Base-by-base conservation (phyloP, 2,888 invertebrate genomes). In the Caenorhabditis macrosperma region DNA sequence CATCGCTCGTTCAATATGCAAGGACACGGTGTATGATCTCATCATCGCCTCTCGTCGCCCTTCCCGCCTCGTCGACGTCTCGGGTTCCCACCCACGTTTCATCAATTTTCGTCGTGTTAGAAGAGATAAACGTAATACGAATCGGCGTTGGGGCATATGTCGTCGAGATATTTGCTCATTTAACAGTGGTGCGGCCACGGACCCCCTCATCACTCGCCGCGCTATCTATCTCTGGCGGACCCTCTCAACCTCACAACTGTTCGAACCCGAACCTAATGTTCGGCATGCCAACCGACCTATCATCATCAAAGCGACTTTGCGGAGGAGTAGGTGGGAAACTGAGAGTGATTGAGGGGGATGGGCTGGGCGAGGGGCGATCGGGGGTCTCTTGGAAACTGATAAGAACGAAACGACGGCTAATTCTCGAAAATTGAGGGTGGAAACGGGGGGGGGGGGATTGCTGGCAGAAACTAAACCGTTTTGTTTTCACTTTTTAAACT, bases 81-180 rank as follows among this genome's bases (percentile, higher is more conserved):
- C 17, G 28, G 30, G 35, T 55, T 44, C 72, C 63, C 63, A 57
- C 55, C 74, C 74, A 64, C 74, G 64, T 64, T 59, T 64, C 64
- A 50, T 64, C 74, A 74, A 64, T 59, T 74, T 57, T 44, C 55
- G 4, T 72, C 59, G 48, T 74, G 64, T 64, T 64, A 63, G 57
- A 72, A 61, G 72, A 61, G 63, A 71, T 61, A 71, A 72, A 63
- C 72, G 74, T 64, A 74, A 74, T 74, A 59, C 74, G 64, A 74
- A 74, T 74, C 74, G n/a, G 64, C 57, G 74, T 64, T 64, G 64
- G n/a, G n/a, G 74, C 74, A 74, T 74, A 74, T 74, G 74, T 59
- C 59, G 74, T 26, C 54, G 63, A 72, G 72, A 64, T 72, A 72
- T 72, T 72, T 64, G 74, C 74, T 74, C 74, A 74, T 74, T 64